These are phyloP conservation scores for Marcusenius ussheri DNA, from an alignment of 2,113 vertebrate genomes.

Conservation along the genomic window DNA sequence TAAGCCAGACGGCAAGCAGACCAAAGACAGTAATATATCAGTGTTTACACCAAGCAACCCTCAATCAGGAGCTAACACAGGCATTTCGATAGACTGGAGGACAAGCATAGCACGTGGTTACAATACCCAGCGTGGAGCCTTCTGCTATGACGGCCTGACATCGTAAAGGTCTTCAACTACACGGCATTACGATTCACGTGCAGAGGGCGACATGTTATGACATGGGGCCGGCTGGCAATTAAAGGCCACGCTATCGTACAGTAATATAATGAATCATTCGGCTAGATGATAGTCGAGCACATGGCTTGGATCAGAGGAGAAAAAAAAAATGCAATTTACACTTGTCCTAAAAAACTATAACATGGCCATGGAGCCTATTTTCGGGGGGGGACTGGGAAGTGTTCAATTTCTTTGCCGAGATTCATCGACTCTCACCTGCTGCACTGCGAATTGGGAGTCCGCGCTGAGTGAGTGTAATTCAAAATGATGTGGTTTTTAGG, in stretches of 20 bases:
- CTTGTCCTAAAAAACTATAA: background rate
- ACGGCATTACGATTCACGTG: too few species aligned
- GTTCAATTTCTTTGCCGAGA: conserved; percentile 15
- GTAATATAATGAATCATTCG: background rate
- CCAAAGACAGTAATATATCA: background rate
- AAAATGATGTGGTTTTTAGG: background rate
- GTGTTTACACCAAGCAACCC: background rate
- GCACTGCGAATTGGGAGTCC: background rate
- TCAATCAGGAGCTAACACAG: background rate
- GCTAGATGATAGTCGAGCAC: background rate
- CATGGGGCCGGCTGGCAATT: background rate
- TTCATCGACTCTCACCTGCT: conserved; percentile 6
- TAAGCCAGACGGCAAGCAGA: background rate
- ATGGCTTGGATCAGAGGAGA: background rate
- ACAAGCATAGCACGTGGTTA: background rate
- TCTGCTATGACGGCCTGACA: background rate
- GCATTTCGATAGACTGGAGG: background rate
- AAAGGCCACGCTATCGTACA: background rate
- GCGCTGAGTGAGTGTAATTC: background rate
- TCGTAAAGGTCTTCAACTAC: background rate
- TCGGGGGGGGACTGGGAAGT: conserved; percentile 8
- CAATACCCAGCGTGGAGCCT: background rate
- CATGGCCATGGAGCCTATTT: background rate
- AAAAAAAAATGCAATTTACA: conserved; percentile 11
- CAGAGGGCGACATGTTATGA: background rate